phyloP scores from a whole-genome alignment of 2,888 invertebrate genomes.

The Carterocephalus palaemon region DNA sequence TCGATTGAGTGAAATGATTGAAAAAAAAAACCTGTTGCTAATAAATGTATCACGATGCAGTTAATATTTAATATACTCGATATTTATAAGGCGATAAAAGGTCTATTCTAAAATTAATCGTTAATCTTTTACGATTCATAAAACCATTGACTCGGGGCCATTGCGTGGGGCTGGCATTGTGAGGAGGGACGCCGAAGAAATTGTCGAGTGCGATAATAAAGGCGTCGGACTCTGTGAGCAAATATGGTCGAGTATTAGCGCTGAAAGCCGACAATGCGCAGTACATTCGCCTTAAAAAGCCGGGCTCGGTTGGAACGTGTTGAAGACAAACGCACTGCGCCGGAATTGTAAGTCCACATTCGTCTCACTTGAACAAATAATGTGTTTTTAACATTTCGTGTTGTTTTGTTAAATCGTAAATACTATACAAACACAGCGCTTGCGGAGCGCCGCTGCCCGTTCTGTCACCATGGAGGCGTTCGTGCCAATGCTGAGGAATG shows the following conservation, averaged over 20 bases:
- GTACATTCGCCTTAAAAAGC: constrained; percentile 65
- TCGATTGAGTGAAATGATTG: no score
- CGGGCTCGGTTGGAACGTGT: constrained; percentile 67
- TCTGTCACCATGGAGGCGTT: constrained; percentile 55
- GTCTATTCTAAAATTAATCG: constrained; percentile 47
- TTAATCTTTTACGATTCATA: constrained; percentile 59
- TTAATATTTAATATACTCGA: constrained; percentile 20
- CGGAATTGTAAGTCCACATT: constrained; percentile 73
- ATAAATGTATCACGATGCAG: no score
- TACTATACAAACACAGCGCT: constrained; percentile 68
- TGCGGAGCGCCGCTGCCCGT: constrained; percentile 45
- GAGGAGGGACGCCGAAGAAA: constrained; percentile 44
- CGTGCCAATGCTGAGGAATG: constrained; percentile 56
- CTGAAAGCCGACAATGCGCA: constrained; percentile 69
- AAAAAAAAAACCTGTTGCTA: no score
- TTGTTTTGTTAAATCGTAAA: constrained; percentile 80
- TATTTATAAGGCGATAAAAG: constrained; percentile 34
- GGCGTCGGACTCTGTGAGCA: constrained; percentile 53
- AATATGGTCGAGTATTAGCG: constrained; percentile 60
- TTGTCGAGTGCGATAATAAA: constrained; percentile 56
- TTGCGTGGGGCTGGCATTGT: constrained; percentile 52
- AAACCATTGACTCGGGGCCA: constrained; percentile 47
- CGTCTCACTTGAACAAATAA: constrained; percentile 77
- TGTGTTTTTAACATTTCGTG: constrained; percentile 79
- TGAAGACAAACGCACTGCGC: constrained; percentile 67